phyloP scores from a whole-genome alignment of 2,113 vertebrate species.

The Mixornis gularis region DNA sequence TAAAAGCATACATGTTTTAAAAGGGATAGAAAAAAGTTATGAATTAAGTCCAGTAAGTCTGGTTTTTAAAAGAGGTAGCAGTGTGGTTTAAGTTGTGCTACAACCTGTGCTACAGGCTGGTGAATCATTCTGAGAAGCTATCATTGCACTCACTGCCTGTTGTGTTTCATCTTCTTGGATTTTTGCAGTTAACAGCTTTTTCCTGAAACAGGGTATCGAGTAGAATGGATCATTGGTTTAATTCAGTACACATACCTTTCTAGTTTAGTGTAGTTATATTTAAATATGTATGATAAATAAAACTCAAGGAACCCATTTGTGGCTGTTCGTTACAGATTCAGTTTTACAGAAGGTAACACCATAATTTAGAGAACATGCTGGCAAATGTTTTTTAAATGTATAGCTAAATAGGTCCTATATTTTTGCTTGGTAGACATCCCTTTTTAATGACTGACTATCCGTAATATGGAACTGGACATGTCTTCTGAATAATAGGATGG shows the following conservation, averaged over 20 bases:
- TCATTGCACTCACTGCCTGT: background rate
- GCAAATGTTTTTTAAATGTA: background rate
- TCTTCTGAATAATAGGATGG: background rate
- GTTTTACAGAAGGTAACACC: background rate
- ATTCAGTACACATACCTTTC: background rate
- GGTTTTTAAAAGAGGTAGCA: background rate
- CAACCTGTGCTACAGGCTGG: background rate
- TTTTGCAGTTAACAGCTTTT: background rate
- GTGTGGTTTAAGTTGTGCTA: background rate
- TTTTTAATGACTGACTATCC: background rate
- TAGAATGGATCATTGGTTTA: background rate
- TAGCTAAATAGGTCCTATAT: background rate
- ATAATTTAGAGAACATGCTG: background rate
- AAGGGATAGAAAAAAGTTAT: background rate
- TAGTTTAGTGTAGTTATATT: background rate
- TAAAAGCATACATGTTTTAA: background rate
- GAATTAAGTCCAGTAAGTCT: background rate
- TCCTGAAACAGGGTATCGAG: background rate
- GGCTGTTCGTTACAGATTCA: background rate
- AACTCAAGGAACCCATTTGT: background rate
- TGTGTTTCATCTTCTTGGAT: background rate
- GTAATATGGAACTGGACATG: background rate
- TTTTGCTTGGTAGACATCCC: background rate
- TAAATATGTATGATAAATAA: background rate
- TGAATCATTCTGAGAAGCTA: background rate